Base-by-base conservation (phyloP, 2,888 invertebrate genomes). In the Palloptera scutellata region DNA sequence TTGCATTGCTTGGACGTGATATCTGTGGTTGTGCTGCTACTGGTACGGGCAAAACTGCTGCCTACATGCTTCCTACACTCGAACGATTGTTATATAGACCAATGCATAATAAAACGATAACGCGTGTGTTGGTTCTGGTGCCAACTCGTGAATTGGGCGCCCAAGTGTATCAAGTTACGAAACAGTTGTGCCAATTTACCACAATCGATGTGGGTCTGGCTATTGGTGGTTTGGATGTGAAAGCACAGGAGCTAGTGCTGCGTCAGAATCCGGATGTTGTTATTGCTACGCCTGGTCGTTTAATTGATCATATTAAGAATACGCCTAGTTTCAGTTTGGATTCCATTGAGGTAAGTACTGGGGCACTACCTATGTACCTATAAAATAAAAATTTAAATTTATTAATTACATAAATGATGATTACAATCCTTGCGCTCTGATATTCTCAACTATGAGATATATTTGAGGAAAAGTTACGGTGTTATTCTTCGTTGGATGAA, bases 1-100 rank as follows among this genome's bases (percentile, higher is more conserved):
- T 97, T 11, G 98, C 96, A 4, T 86, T 99, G 67, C 86, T 95
- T 75, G 96, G 98, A 15, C 90, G 94, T 77, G 99, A 99, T 85
- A 91, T 99, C 75, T 98, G 98, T 86, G 99, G 97, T 11, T 99
- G 98, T 87, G 98, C 99, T 41, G 97, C 98, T 0, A 99, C 98
- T 0, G 99, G 99, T 62, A 93, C 95, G 9, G 98, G 98, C 64
- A 99, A 99, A 88, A 99, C 99, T 0, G 97, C 97, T 0, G 98
- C 99, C 0, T 99, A 98, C 84, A 98, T 99, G 95, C 86, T 99
- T 75, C 99, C 99, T 0, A 96, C 97, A 1, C 82, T 99, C 63
- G 99, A 99, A 86, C 88, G 98, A 71, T 87, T 99, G 70, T 85
- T 98, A 12, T 98, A 94, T 84, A 91, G 94, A 75, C 93, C 97